Base-by-base conservation (phyloP, 2,113 vertebrate genomes). In the Chlorocebus sabaeus region DNA sequence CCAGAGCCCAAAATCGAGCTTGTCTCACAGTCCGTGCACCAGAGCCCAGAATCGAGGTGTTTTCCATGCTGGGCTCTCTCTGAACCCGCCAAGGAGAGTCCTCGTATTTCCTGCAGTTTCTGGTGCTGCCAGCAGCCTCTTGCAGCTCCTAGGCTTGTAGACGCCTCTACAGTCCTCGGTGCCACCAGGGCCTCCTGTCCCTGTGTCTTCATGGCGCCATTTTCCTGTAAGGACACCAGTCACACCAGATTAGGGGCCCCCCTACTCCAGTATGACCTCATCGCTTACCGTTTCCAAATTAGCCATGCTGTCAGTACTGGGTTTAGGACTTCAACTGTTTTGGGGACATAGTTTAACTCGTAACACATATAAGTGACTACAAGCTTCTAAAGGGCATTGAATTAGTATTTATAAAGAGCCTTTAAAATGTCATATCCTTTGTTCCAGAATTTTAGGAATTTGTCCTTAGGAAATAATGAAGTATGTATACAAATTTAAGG, bases 401-500 rank as follows among this genome's bases (percentile, higher is more conserved):
- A 12, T 48, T 7, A 40, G 23, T 67, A 50, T 59, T 70, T 50
- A 59, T 20, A 70, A 23, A 40, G 55, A 81, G 25, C 13, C 3
- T 70, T 93, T 59, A 94, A 82, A 57, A 92, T 45, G 75, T 14
- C 38, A 6, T 10, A 16, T 70, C 20, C 57, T 79, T 52, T 67
- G 32, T 76, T 50, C 23, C 23, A 40, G 68, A 94, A 0, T 93
- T 82, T 90, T 90, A 87, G 87, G 48, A 67, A 38, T 93, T 72
- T 38, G 27, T 85, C n/a, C 38, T 97, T 91, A 88, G 82, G 35
- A 95, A 88, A 57, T 87, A 91, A 61, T 88, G 55, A 64, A 67
- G 40, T 59, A 35, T 45, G 50, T 45, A 35, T 12, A 72, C 30
- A 89, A 2, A 64, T 55, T 55, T 95, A 75, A 95, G 84, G 72